Conservation (phyloP, 2,888 invertebrate genomes). For the Drosophila falleni region DNA sequence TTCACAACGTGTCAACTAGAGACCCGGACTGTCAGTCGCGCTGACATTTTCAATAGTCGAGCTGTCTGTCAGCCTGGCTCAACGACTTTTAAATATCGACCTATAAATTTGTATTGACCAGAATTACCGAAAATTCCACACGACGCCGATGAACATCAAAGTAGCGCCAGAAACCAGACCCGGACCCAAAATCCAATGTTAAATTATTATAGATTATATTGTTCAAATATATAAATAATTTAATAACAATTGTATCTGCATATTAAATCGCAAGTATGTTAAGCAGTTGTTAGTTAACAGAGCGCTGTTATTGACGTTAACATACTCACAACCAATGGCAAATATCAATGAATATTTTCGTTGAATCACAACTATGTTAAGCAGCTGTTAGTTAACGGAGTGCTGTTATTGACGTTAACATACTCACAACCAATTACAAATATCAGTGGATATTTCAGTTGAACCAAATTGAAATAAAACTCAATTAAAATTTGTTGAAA, state of each 20-base stretch:
- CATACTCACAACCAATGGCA: neutral
- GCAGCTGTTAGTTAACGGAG: conserved; percentile 1
- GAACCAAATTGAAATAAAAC: conserved; percentile 19
- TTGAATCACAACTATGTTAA: no score
- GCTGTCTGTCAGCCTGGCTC: conserved; percentile 6
- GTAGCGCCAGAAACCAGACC: conserved; percentile 9
- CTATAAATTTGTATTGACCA: conserved; percentile 27
- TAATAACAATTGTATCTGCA: neutral
- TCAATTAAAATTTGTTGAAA: conserved; percentile 40
- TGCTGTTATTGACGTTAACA: neutral
- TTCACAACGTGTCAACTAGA: conserved; percentile 70
- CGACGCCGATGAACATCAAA: conserved; percentile 51
- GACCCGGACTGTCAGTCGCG: conserved; percentile 50
- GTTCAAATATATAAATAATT: neutral
- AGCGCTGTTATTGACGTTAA: neutral
- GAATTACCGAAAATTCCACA: conserved; percentile 37
- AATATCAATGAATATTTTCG: neutral
- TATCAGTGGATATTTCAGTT: neutral
- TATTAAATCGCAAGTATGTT: neutral
- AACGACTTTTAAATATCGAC: conserved; percentile 10
- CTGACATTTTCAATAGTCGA: conserved; percentile 50
- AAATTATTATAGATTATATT: neutral
- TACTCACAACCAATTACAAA: neutral
- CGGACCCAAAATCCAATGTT: neutral
- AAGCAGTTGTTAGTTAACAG: neutral